phyloP scores from a whole-genome alignment of 2,113 vertebrate species.

The Callopanchax toddi region DNA sequence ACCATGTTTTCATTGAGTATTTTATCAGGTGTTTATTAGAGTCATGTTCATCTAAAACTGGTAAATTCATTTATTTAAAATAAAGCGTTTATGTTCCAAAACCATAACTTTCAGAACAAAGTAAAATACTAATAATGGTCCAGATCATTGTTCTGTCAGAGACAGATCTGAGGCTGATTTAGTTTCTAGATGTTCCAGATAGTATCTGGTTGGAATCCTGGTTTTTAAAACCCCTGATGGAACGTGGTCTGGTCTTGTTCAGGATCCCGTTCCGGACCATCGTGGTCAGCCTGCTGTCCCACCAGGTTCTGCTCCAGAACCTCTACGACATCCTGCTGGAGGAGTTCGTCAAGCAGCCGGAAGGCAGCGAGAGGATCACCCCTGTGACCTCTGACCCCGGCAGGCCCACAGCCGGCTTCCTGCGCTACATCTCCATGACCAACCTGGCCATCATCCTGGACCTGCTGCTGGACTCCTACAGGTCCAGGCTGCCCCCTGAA shows the following conservation, averaged over 20 bases:
- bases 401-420: slow-evolving; percentile 87
- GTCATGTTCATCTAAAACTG: no score
- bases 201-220: no score
- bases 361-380: slow-evolving; percentile 79
- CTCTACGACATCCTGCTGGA: slow-evolving; percentile 93
- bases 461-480: slow-evolving; percentile 94
- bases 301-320: slow-evolving; percentile 97
- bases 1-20: no score
- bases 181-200: no score
- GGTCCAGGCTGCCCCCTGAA: slow-evolving; percentile 26
- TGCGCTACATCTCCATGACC: slow-evolving; percentile 97
- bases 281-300: slow-evolving; percentile 95
- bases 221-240: not conserved
- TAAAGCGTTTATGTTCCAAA: no score
- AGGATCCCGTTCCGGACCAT: slow-evolving; percentile 97
- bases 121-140: no score
- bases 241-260: not conserved
- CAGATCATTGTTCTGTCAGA: no score
- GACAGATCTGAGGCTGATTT: no score
- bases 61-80: no score
- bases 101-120: no score
- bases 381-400: slow-evolving; percentile 81
- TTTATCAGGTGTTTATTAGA: no score
- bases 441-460: slow-evolving; percentile 96
- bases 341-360: slow-evolving; percentile 91